phyloP scores from a whole-genome alignment of 2,113 vertebrate genomes.

The Melanotaenia duboulayi region DNA sequence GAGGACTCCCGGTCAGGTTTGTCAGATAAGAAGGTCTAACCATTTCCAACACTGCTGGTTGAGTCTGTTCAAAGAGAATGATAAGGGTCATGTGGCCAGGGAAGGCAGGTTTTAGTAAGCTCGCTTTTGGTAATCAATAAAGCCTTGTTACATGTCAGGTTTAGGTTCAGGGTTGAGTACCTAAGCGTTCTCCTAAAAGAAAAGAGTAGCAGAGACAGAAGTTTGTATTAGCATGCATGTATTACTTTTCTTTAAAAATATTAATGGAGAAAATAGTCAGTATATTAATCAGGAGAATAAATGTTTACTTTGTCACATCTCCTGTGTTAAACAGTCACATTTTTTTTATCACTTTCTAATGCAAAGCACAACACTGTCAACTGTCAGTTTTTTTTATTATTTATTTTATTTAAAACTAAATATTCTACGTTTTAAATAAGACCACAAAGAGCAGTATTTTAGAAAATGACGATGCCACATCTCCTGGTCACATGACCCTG shows the following conservation, averaged over 20 bases:
- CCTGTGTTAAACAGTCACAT: background rate
- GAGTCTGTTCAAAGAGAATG: background rate
- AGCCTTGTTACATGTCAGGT: background rate
- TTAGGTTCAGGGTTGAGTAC: background rate
- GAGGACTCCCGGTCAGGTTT: background rate
- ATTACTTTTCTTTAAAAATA: background rate
- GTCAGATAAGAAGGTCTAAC: background rate
- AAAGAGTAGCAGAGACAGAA: background rate
- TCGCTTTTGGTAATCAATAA: background rate
- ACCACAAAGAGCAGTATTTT: too few relatives aligned
- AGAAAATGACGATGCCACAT: background rate
- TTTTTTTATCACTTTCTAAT: background rate
- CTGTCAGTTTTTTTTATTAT: too few relatives aligned
- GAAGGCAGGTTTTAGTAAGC: background rate
- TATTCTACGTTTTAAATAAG: background rate
- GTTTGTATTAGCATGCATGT: background rate
- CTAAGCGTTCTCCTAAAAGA: background rate
- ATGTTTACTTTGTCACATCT: constrained; percentile 1
- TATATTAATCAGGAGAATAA: background rate
- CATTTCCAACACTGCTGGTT: constrained; percentile 1
- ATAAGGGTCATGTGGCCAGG: constrained; percentile 24
- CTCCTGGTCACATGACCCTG: constrained; percentile 14
- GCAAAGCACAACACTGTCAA: constrained; percentile 10
- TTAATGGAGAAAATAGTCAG: background rate
- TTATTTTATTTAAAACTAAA: background rate